A percentile compares a stretch with the other conserved stretches of the same genome.
Evolutionary conservation across 2,888 invertebrate species (phyloP).

Genomic region (Cheiracanthium punctorium): DNA sequence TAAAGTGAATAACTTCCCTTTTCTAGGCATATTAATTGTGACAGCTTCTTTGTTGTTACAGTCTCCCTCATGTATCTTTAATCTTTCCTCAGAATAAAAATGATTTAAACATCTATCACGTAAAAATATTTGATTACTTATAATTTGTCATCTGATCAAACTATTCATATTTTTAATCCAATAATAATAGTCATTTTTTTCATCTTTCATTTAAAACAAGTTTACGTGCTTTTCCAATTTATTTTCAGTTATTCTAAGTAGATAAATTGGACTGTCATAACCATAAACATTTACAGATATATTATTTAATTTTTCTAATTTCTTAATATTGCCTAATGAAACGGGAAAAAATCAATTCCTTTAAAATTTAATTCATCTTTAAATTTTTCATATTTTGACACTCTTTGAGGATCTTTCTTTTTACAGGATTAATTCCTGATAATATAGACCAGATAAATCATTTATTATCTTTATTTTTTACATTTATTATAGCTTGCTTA

Average conservation of each 20-base stretch:
- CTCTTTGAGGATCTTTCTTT: slow-evolving; percentile 34
- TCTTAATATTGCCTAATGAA: too few species aligned
- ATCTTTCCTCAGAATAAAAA: not conserved
- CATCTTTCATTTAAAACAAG: not conserved
- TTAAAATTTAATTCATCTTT: slow-evolving; percentile 18
- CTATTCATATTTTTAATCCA: slow-evolving; percentile 1
- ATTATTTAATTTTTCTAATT: slow-evolving; percentile 35
- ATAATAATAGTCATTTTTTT: not conserved
- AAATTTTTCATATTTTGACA: not conserved
- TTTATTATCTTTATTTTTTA: slow-evolving; percentile 71
- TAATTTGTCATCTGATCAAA: not conserved
- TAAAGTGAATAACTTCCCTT: not conserved
- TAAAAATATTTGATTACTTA: not conserved
- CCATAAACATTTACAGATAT: slow-evolving; percentile 19
- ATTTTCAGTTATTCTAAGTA: not conserved
- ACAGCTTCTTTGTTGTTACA: not conserved
- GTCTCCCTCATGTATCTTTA: not conserved
- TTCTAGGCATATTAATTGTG: not conserved
- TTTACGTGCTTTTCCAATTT: not conserved
- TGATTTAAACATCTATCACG: not conserved
- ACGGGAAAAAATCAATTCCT: too few species aligned
- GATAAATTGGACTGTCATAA: not conserved
- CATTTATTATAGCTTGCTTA: slow-evolving; percentile 71
- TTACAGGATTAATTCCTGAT: slow-evolving; percentile 60
- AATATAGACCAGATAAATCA: slow-evolving; percentile 71